Evolutionary conservation across 2,888 invertebrate genomes (phyloP), one percentile per base, ranked within the genome.

Genomic region (Macrophya alboannulata): DNA sequence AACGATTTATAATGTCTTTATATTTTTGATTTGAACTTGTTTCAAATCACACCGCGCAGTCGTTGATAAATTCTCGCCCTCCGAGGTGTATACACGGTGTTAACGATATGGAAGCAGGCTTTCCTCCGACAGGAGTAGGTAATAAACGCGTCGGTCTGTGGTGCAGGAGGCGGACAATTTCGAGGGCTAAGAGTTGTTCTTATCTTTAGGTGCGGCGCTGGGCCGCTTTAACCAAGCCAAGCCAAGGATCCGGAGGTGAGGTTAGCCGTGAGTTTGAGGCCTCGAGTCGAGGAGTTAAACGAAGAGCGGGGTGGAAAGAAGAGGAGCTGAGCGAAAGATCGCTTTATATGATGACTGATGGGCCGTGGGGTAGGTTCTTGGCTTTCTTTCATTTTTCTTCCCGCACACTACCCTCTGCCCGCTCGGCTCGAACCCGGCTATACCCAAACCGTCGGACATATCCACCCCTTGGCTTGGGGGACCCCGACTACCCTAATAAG

Each of bases 351-450:
- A 91, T 92, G 92, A 92, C 90, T 90, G 92, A 92, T 92, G 90
- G 89, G 89, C 86, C 87, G 91, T 92, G 91, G 90, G 92, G 91
- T 92, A 92, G 92, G 91, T 91, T 90, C 90, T 92, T 90, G 90
- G 88, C 88, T 91, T 89, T 90, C 87, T 89, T 89, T 90, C 90
- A 91, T 92, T 92, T 91, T 91, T 92, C 90, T 90, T 89, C 86
- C 87, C 3, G 31, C 31, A 87, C 87, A 85, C 86, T 21, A 37
- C 77, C 79, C 85, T 72, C 84, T 86, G 81, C 81, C 85, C 72
- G 72, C 84, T 71, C 65, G 65, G 62, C 85, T 59, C 84, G 10
- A 74, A 21, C 85, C 85, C 87, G 85, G 72, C 84, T 72, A 1
- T 48, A 68, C 87, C 87, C 88, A 89, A 90, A 88, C 71, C 45